Base-by-base conservation (phyloP, 2,888 invertebrate genomes). In the Eucera pruinosa region DNA sequence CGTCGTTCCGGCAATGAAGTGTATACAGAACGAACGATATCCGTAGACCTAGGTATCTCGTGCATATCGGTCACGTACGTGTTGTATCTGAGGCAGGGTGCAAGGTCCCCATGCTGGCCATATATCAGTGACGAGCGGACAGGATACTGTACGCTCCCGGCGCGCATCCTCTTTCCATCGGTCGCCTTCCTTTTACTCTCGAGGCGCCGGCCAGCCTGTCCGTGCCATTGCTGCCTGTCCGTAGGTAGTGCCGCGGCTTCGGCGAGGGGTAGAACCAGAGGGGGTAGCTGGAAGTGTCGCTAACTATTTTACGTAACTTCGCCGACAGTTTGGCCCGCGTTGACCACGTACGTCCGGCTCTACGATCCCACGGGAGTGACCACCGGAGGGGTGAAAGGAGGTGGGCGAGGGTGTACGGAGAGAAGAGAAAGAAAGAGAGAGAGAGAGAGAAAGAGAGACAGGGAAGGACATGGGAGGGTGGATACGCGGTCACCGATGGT, bases 251-350 rank as follows among this genome's bases (percentile, higher is more conserved):
- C 68, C 66, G 55, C 23, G 65, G 75, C 71, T 25, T 60, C 62
- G 61, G 62, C 62, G 74, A 66, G 72, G 62, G 66, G 70, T 11
- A 62, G 81, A 72, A 74, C 78, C 74, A 61, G 62, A 61, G 65
- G 64, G 80, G 80, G 72, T 82, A 81, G 86, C 83, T 88, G 88
- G 89, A 91, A 92, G 91, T 92, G 92, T 92, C 91, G 91, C 92
- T 92, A 92, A 92, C 92, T 92, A 92, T 92, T 92, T 92, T 92
- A 92, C 92, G 90, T 91, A 92, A 92, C 92, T 92, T 91, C 85
- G 90, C 88, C 91, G 91, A 92, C 92, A 92, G 92, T 91, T 92
- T 91, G 91, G 89, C 89, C 90, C 89, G 88, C 89, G 92, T 89
- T 92, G 92, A 92, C 92, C 92, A 92, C 92, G 92, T 92, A 91